These are phyloP conservation scores for Zosterops lateralis DNA, from an alignment of 2,113 vertebrate species.

Conservation along the genomic window DNA sequence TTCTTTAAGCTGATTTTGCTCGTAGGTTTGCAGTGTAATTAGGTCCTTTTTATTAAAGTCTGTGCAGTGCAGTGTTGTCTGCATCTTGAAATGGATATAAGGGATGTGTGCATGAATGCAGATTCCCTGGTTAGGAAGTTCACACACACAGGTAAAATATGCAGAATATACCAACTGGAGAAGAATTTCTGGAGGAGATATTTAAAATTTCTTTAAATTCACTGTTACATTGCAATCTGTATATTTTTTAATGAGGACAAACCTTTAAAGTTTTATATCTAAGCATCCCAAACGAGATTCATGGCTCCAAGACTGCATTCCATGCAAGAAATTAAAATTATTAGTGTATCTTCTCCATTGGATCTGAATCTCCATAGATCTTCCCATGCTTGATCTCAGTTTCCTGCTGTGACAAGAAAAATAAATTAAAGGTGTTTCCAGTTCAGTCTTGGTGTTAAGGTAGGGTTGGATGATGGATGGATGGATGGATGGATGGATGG, in stretches of 20 bases:
- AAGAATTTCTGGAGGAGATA: neutral
- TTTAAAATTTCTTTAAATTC: neutral
- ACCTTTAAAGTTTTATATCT: neutral
- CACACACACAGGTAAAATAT: neutral
- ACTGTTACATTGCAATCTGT: neutral
- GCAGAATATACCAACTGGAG: neutral
- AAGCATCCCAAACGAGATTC: neutral
- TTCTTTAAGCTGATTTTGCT: neutral
- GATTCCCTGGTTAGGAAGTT: neutral
- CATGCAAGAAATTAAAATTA: neutral
- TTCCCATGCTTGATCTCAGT: fast-evolving
- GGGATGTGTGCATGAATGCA: neutral
- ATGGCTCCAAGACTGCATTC: neutral
- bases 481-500: neutral
- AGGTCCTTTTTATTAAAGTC: neutral
- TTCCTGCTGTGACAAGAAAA: neutral
- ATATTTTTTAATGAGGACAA: neutral
- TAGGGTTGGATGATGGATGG: neutral
- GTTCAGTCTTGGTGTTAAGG: neutral
- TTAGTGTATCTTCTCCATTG: neutral
- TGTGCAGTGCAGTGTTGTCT: neutral
- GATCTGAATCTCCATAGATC: neutral
- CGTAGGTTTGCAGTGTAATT: neutral
- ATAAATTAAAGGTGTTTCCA: neutral
- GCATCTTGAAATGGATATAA: neutral